phyloP scores from a whole-genome alignment of 2,113 vertebrate genomes.

The Noctilio leporinus region DNA sequence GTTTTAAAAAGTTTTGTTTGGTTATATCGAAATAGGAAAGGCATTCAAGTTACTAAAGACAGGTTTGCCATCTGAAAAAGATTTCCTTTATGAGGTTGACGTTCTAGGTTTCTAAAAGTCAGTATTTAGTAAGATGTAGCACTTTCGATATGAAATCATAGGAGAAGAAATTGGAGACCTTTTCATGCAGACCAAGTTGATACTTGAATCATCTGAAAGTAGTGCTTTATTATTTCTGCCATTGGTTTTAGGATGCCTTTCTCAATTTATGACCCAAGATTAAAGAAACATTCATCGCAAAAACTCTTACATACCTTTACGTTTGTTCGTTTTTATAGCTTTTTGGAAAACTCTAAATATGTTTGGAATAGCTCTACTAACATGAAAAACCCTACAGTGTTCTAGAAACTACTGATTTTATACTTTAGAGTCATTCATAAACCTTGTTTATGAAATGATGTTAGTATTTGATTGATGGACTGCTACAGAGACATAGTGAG shows the following conservation, averaged over 20 bases:
- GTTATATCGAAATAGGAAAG: constrained; percentile 22
- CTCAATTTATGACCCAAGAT: constrained; percentile 2
- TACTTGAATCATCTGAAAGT: constrained; percentile 56
- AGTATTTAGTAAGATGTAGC: constrained; percentile 30
- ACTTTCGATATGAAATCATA: constrained; percentile 65
- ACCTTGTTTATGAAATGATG: not conserved
- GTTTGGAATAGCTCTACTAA: not conserved
- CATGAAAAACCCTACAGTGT: not conserved
- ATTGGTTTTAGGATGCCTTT: constrained; percentile 29
- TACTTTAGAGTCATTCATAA: not conserved
- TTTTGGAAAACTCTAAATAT: constrained; percentile 13
- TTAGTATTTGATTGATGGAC: not conserved
- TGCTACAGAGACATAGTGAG: not conserved
- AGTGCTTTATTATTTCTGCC: not conserved
- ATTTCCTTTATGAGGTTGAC: constrained; percentile 18
- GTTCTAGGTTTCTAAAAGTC: constrained; percentile 57
- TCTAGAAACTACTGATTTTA: constrained; percentile 28
- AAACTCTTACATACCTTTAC: not conserved
- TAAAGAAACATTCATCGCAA: not conserved
- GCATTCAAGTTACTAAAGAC: constrained; percentile 50
- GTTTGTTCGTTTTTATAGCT: constrained; percentile 11
- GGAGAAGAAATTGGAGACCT: constrained; percentile 55
- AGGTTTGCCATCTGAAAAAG: constrained; percentile 33
- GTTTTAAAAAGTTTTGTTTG: constrained; percentile 43
- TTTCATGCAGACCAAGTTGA: constrained; percentile 5